Base-by-base conservation (phyloP, 1,140 invertebrate genomes). In the Trachymyrmex septentrionalis region DNA sequence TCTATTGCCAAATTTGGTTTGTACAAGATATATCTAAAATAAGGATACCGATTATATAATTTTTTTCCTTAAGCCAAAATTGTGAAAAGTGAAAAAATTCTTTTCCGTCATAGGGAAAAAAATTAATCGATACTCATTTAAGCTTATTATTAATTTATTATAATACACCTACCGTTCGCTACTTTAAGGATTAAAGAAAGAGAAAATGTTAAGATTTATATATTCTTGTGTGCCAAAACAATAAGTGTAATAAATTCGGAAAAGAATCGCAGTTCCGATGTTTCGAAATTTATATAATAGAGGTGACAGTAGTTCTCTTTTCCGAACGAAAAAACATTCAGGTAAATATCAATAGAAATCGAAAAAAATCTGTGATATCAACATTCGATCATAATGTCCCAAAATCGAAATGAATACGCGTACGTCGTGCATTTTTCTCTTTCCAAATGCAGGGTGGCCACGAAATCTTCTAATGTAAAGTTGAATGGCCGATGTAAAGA, bases 301-400 rank as follows among this genome's bases (percentile, higher is more conserved):
- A 10, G 16, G 1, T 69, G 57, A 61, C 50, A 53, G n/a, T 64
- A 64, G 7, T 34, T 12, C 44, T 71, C 24, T 73, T 48, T 53
- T 38, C 61, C 12, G 3, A 19, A 75, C 27, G 16, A 59, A 64
- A 53, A 61, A 53, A 61, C 14, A 10, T 84, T 61, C 30, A 34
- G 5, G 19, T 12, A 57, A 63, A 21, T 4, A 7, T 34, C 53
- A 59, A 53, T 38, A 77, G 16, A 27, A 50, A 77, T 12, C 30
- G 1, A 69, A 77, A 86, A 85, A 53, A 53, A 89, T 85, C 88
- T 89, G 88, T 90, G 87, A 89, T 90, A 90, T 78, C 24, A 72
- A 77, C 57, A 38, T 71, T 86, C 67, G 16, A 38, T 48, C 50
- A 71, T 77, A 78, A 71, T 86, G 19, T 78, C 48, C 75, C 72